Evolutionary conservation across 1,140 invertebrate genomes (phyloP), one percentile per base, ranked within the genome.

Genomic region (Gonatopus flavifemur): DNA sequence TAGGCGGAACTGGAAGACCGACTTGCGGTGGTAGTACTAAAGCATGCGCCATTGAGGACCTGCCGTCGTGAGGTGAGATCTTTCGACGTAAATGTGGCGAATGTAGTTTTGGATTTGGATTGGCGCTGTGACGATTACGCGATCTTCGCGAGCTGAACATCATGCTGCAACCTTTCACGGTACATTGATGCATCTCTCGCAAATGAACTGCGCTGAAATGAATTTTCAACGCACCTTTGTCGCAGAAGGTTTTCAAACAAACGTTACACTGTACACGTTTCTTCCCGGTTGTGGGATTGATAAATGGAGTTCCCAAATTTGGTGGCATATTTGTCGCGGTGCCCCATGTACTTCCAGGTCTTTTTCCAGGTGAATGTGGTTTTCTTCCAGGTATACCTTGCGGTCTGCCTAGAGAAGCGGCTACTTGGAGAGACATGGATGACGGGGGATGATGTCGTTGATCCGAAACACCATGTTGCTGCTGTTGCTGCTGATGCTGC

Each of bases 171-270:
- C 97, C 96, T 65, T 95, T 91, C 0, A 99, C 94, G 0, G 96
- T 98, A 72, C 97, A 99, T 73, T 95, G 96, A 76, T 99, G 97
- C 96, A 99, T 99, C 81, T 99, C 98, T 15, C 94, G 85, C 46
- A 99, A 74, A 76, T 99, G 98, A 5, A 99, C 98, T 0, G 98
- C 97, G 36, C 95, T 98, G 70, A 98, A 99, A 71, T 99, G 98
- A 18, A 99, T 99, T 79, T 99, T 99, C 1, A 99, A 81, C 1
- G 98, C 98, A 42, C 96, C 96, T 81, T 99, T 99, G 81, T 99
- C 98, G 82, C 98, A 99, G 79, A 99, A 99, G 21, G 96, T 98
- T 77, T 99, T 98, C 41, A 98, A 81, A 70, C 98, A 99, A 24
- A 96, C 94, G 65, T 96, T 95, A 76, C 98, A 99, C 68, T 98